phyloP scores from a whole-genome alignment of 2,888 invertebrate species.

The Stramonita haemastoma region DNA sequence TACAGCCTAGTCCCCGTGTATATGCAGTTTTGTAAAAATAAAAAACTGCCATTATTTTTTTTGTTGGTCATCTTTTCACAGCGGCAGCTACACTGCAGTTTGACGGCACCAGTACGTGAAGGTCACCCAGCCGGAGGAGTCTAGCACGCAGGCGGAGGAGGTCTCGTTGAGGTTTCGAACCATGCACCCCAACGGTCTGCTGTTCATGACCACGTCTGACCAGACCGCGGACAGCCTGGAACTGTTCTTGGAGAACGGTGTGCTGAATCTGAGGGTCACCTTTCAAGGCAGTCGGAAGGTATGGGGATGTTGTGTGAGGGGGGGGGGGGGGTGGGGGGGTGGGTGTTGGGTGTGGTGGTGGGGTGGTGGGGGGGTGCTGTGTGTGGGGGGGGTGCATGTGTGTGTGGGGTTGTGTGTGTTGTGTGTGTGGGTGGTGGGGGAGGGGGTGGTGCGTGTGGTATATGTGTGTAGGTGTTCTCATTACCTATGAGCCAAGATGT shows the following conservation, averaged over 20 bases:
- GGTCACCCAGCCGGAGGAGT: slow-evolving; percentile 84
- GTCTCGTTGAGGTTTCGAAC: slow-evolving; percentile 91
- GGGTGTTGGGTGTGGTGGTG: too few species aligned
- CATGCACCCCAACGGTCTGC: slow-evolving; percentile 82
- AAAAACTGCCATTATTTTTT: too few species aligned
- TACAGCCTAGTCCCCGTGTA: too few species aligned
- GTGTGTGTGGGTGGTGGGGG: too few species aligned
- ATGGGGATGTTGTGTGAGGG: slow-evolving; percentile 19
- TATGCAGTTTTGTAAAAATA: too few species aligned
- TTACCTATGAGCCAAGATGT: too few species aligned
- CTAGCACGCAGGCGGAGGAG: slow-evolving; percentile 91
- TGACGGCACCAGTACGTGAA: slow-evolving; percentile 93
- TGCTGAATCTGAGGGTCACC: slow-evolving; percentile 88
- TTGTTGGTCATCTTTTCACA: slow-evolving; percentile 78
- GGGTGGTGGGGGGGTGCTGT: too few species aligned
- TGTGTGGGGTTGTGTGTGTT: too few species aligned
- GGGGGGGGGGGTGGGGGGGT: too few species aligned
- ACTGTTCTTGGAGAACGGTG: slow-evolving; percentile 89
- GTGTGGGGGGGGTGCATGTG: too few species aligned
- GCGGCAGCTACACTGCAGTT: slow-evolving; percentile 92
- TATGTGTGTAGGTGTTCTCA: too few species aligned
- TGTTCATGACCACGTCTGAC: slow-evolving; percentile 87
- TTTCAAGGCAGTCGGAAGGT: slow-evolving; percentile 92
- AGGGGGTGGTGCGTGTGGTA: too few species aligned
- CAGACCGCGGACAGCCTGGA: slow-evolving; percentile 88